These are phyloP conservation scores for Ariolimax columbianus DNA, from an alignment of 2,888 invertebrate genomes.

Conservation along the genomic window DNA sequence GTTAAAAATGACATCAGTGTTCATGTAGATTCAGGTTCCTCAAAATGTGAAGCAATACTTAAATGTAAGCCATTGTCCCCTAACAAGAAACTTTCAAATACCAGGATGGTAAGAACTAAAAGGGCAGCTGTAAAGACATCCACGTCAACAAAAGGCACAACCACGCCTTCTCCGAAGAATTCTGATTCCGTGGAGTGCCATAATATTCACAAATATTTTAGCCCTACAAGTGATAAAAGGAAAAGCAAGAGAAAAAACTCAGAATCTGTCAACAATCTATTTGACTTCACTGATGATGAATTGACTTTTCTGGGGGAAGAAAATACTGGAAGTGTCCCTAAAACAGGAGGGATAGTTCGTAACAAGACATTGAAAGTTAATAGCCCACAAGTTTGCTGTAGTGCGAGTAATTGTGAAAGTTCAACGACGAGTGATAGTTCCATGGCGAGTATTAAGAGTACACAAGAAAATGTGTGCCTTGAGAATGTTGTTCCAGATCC, in stretches of 20 bases:
- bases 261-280: not conserved
- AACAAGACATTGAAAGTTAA: not conserved
- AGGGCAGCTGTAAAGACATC: not conserved
- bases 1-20: not conserved
- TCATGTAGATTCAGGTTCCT: not conserved
- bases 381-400: not conserved
- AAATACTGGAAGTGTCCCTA: not conserved
- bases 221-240: not conserved
- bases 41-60: not conserved
- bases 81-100: not conserved
- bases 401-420: not conserved
- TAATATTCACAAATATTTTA: constrained; percentile 27
- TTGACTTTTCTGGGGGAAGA: constrained; percentile 6
- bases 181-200: not conserved
- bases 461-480: not conserved
- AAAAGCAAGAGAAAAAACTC: constrained; percentile 26
- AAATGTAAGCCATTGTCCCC: not conserved
- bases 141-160: not conserved
- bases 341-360: not conserved
- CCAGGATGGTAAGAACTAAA: not conserved
- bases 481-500: not conserved
- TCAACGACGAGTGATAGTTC: not conserved
- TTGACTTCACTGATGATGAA: constrained; percentile 36
- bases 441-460: not conserved
- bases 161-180: not conserved